These are phyloP conservation scores for Microchrysa polita DNA, from an alignment of 2,888 invertebrate genomes.

Conservation along the genomic window DNA sequence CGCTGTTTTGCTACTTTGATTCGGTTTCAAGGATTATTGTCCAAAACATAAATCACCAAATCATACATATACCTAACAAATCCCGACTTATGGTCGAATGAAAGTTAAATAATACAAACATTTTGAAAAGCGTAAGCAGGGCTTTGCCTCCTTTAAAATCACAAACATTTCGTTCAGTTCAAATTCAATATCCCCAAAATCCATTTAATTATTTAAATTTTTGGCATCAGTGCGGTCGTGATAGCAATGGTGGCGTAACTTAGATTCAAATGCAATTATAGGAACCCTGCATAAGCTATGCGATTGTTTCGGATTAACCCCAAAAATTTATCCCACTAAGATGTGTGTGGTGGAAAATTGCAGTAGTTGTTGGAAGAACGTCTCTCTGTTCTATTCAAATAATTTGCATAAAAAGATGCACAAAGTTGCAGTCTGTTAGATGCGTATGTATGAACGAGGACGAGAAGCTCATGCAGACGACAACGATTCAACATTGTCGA, in stretches of 20 bases:
- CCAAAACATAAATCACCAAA: too few species aligned
- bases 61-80: too few species aligned
- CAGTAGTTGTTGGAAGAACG: background rate
- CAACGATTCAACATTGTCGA: too few species aligned
- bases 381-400: background rate
- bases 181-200: conserved; percentile 5
- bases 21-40: too few species aligned
- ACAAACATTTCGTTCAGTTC: conserved; percentile 1
- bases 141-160: background rate
- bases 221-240: background rate
- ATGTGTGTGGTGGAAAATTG: background rate
- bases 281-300: conserved; percentile 30
- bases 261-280: conserved; percentile 29
- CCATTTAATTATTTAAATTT: conserved; percentile 36
- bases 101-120: background rate
- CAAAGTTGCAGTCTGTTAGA: background rate
- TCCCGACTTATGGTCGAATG: background rate
- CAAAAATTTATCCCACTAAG: background rate
- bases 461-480: too few species aligned
- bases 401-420: conserved; percentile 7
- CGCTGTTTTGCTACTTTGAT: too few species aligned
- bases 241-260: background rate
- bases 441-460: background rate
- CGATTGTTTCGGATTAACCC: conserved; percentile 10
- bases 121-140: background rate